Evolutionary conservation across 2,113 vertebrate genomes (phyloP).

Genomic region (Xiphophorus maculatus): DNA sequence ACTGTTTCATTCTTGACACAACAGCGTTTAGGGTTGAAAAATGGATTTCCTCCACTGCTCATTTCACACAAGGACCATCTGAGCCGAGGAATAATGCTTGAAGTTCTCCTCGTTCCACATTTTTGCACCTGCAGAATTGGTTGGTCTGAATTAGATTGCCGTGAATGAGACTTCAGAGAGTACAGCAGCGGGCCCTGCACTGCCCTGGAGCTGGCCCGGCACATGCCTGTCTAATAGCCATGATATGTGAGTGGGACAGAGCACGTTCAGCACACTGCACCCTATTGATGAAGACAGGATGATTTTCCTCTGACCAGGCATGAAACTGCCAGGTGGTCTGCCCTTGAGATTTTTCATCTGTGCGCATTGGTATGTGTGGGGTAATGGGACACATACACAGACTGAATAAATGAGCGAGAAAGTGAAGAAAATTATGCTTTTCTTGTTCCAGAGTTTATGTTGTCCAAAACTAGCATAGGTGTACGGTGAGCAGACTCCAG

Average conservation of each 20-base stretch:
- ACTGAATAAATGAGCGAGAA: conserved; percentile 41
- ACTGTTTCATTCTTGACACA: conserved; percentile 22
- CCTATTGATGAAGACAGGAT: conserved; percentile 76
- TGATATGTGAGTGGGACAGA: conserved; percentile 74
- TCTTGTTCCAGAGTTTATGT: conserved; percentile 63
- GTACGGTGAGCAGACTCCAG: conserved; percentile 66
- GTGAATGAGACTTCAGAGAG: conserved; percentile 64
- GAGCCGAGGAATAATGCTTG: conserved; percentile 48
- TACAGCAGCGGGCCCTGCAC: conserved; percentile 31
- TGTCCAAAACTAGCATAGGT: conserved; percentile 77
- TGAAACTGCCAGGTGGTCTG: conserved; percentile 74
- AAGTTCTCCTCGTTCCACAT: conserved; percentile 58
- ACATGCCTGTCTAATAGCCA: conserved; percentile 77
- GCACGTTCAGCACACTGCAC: conserved; percentile 67
- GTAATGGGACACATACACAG: conserved; percentile 46
- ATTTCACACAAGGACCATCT: conserved; percentile 40
- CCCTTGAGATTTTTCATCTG: conserved; percentile 76
- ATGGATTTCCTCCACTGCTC: conserved; percentile 21
- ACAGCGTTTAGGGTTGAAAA: conserved; percentile 18
- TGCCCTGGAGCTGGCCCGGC: conserved; percentile 63
- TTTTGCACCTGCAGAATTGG: conserved; percentile 71
- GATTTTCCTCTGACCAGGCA: conserved; percentile 73
- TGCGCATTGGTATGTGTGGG: conserved; percentile 72
- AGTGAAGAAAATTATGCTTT: conserved; percentile 63
- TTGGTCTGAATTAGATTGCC: conserved; percentile 63